Conservation (phyloP, 2,113 vertebrate genomes). For the Elephantulus edwardii region DNA sequence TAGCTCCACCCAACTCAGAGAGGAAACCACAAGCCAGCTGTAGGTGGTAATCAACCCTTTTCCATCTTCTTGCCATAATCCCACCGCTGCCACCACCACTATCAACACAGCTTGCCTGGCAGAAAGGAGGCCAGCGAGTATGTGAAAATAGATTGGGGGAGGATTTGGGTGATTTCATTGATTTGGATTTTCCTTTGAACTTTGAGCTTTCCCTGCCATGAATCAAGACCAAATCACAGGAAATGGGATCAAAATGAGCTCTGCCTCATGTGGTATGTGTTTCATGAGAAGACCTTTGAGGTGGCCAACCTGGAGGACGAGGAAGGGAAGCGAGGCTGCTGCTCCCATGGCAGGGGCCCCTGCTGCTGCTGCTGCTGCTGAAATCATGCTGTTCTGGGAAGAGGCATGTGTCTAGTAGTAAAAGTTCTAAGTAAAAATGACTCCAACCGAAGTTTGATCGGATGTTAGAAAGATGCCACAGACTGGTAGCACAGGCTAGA, state of each 20-base stretch:
- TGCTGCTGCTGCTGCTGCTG: background rate
- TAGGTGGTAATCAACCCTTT: background rate
- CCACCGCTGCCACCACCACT: background rate
- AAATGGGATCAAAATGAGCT: background rate
- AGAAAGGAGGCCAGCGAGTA: background rate
- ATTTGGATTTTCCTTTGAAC: conserved; percentile 5
- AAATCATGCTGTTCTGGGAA: background rate
- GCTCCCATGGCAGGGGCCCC: background rate
- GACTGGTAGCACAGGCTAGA: background rate
- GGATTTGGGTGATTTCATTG: background rate
- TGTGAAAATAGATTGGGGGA: background rate
- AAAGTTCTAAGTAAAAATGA: background rate
- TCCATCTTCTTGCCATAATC: no score
- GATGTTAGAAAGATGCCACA: background rate
- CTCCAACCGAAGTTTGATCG: no score
- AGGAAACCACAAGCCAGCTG: background rate
- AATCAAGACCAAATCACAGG: background rate
- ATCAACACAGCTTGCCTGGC: background rate
- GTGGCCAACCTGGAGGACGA: background rate
- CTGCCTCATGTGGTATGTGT: background rate
- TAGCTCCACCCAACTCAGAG: background rate
- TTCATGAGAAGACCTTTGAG: fast-evolving
- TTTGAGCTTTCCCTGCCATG: background rate
- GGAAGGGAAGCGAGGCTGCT: background rate
- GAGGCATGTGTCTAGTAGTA: background rate